Evolutionary conservation across 2,113 vertebrate species (phyloP).

Genomic region (Colius striatus): DNA sequence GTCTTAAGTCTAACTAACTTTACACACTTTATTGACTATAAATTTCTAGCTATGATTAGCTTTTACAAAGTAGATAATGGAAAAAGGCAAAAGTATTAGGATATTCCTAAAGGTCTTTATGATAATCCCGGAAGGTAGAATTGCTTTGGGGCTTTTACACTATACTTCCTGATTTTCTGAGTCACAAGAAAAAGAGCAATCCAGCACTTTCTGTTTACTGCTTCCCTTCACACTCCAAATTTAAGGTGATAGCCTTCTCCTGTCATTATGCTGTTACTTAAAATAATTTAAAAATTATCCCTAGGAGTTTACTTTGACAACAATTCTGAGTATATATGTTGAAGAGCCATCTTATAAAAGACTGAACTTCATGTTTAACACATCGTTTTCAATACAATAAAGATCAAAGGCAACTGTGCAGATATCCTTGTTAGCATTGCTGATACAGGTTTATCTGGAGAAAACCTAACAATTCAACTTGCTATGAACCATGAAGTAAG

Average conservation of each 20-base stretch:
- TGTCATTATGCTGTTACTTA: background rate
- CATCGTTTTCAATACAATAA: background rate
- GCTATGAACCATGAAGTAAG: background rate
- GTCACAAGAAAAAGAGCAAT: background rate
- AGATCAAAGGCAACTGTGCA: background rate
- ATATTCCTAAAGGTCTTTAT: background rate
- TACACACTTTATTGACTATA: background rate
- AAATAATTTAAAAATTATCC: background rate
- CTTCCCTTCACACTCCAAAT: background rate
- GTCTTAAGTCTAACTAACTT: background rate
- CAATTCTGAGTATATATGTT: background rate
- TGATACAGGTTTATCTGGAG: background rate
- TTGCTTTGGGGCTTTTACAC: background rate
- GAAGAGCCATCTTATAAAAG: background rate
- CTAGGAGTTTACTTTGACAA: background rate
- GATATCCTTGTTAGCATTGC: background rate
- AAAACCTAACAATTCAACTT: background rate
- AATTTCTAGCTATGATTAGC: background rate
- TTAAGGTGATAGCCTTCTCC: background rate
- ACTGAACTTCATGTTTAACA: background rate
- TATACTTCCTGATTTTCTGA: background rate
- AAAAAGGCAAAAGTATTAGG: background rate
- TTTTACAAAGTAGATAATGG: background rate
- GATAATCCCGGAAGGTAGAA: background rate
- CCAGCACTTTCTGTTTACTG: background rate